Conservation (phyloP, 2,113 vertebrate genomes). For the Cyanoderma ruficeps region DNA sequence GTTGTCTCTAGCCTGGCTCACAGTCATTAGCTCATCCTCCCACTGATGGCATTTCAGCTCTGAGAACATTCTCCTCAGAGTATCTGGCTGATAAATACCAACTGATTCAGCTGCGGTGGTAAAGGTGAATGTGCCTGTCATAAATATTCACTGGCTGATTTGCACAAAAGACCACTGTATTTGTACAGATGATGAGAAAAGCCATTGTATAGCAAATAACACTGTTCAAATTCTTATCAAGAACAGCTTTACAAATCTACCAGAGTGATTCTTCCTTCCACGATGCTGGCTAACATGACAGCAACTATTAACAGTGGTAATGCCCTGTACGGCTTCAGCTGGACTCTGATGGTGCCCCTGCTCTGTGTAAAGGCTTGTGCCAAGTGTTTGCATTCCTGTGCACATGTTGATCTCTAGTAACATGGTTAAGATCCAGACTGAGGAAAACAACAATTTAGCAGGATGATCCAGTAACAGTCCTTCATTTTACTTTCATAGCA, state of each 20-base stretch:
- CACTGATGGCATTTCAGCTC: background rate
- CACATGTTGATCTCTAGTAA: background rate
- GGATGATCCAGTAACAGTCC: background rate
- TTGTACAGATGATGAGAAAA: conserved; percentile 39
- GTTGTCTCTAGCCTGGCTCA: background rate
- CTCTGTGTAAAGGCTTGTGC: background rate
- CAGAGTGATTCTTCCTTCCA: background rate
- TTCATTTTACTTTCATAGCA: background rate
- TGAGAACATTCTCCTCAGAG: background rate
- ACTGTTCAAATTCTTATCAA: conserved; percentile 11
- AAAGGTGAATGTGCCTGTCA: conserved; percentile 43
- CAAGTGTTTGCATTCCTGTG: background rate
- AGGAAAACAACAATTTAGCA: background rate
- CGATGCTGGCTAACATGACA: background rate
- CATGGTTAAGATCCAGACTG: background rate
- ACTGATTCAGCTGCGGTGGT: conserved; percentile 25
- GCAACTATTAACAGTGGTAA: background rate
- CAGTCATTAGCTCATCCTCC: conserved; percentile 17
- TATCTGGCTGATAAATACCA: conserved; percentile 10
- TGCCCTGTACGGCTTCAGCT: background rate
- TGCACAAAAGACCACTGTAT: conserved; percentile 24
- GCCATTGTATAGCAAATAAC: background rate
- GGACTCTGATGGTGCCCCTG: background rate
- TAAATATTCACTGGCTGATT: conserved; percentile 47
- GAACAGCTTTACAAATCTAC: background rate